phyloP scores from a whole-genome alignment of 2,888 invertebrate species.

The Celastrina argiolus region DNA sequence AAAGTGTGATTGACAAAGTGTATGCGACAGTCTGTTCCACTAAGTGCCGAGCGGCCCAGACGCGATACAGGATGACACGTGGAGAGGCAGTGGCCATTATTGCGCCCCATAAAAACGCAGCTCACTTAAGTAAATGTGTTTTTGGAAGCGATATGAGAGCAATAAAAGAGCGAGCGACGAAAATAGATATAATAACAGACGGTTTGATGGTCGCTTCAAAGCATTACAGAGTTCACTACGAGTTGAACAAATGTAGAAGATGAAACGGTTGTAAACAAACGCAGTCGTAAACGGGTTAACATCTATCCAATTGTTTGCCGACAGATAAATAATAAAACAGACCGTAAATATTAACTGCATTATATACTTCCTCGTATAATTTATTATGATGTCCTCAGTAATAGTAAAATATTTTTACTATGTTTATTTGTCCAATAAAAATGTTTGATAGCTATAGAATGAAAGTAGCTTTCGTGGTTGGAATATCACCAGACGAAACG shows the following conservation, averaged over 20 bases:
- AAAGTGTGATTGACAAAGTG: neutral
- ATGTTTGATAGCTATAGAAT: neutral
- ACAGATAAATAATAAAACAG: conserved; percentile 26
- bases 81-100: conserved; percentile 25
- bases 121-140: conserved; percentile 39
- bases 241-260: conserved; percentile 41
- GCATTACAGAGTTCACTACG: conserved; percentile 48
- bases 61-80: conserved; percentile 2
- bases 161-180: conserved; percentile 39
- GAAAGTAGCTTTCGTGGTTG: neutral
- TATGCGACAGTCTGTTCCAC: neutral
- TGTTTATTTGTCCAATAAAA: neutral
- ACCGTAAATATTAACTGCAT: conserved; percentile 28
- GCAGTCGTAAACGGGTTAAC: conserved; percentile 25
- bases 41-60: neutral
- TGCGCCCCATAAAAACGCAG: conserved; percentile 33
- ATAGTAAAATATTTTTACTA: neutral
- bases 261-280: conserved; percentile 33
- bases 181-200: conserved; percentile 52
- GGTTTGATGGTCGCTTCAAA: conserved; percentile 48
- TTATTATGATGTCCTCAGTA: neutral
- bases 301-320: conserved; percentile 16
- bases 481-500: no score
- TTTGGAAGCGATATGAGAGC: conserved; percentile 40
- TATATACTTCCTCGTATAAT: neutral